Evolutionary conservation across 1,140 invertebrate species (phyloP).

Genomic region (Aethina tumida): DNA sequence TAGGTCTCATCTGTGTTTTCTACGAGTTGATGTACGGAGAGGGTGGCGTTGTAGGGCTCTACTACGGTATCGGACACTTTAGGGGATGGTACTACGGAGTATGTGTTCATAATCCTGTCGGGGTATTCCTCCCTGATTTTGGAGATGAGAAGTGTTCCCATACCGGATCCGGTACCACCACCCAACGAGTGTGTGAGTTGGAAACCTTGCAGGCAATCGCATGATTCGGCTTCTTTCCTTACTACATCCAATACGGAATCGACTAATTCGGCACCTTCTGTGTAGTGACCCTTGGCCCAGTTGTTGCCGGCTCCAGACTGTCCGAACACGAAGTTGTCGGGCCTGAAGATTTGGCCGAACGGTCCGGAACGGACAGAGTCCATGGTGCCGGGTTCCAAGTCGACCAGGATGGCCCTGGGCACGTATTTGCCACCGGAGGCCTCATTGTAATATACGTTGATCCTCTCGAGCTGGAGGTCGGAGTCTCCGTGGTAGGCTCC

Average conservation of each 20-base stretch:
- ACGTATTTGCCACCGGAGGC: constrained; percentile 84
- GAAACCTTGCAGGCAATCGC: constrained; percentile 68
- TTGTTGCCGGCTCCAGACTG: constrained; percentile 73
- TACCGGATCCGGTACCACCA: constrained; percentile 73
- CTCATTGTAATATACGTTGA: constrained; percentile 87
- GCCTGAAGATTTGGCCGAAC: constrained; percentile 75
- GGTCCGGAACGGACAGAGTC: constrained; percentile 83
- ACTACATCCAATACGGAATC: constrained; percentile 73
- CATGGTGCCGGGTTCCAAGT: constrained; percentile 92
- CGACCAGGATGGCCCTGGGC: constrained; percentile 80
- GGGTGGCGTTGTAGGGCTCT: constrained; percentile 71
- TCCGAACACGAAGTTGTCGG: constrained; percentile 81
- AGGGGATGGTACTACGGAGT: constrained; percentile 78
- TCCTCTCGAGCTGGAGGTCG: constrained; percentile 75
- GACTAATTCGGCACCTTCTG: constrained; percentile 65
- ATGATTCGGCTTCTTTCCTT: constrained; percentile 64
- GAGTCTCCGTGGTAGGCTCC: constrained; percentile 74
- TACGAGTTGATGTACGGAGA: constrained; percentile 73
- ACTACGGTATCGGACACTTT: constrained; percentile 71
- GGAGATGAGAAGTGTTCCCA: constrained; percentile 77
- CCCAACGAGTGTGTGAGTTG: constrained; percentile 67
- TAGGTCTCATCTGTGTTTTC: constrained; percentile 79
- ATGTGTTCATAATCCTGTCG: constrained; percentile 88
- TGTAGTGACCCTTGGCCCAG: constrained; percentile 89
- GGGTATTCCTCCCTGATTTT: constrained; percentile 80